Conservation (phyloP, 2,113 vertebrate genomes). For the Thymallus thymallus region DNA sequence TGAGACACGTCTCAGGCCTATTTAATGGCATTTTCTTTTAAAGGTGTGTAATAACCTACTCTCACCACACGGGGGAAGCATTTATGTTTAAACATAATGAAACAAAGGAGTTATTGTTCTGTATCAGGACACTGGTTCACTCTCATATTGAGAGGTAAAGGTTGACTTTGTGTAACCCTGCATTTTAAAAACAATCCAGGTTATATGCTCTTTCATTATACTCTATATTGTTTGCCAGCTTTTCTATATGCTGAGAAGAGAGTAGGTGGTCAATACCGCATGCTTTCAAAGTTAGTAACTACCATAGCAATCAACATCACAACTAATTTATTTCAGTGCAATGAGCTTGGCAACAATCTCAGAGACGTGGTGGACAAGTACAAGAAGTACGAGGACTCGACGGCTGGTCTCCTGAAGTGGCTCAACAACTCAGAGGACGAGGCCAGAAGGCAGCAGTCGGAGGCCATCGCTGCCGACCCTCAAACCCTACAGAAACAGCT, state of each 20-base stretch:
- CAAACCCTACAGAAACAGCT: constrained; percentile 91
- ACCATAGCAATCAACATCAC: too few relatives aligned
- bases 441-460: constrained; percentile 81
- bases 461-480: constrained; percentile 88
- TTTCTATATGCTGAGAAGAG: neutral
- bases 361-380: constrained; percentile 92
- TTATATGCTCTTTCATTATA: neutral
- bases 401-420: constrained; percentile 77
- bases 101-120: neutral
- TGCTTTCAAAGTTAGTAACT: too few relatives aligned
- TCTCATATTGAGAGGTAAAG: too few relatives aligned
- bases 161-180: neutral
- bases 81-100: constrained; percentile 9
- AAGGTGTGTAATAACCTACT: constrained; percentile 13
- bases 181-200: neutral
- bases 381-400: constrained; percentile 86
- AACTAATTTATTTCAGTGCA: constrained; percentile 79
- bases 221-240: neutral
- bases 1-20: neutral
- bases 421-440: constrained; percentile 82
- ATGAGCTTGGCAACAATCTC: constrained; percentile 88
- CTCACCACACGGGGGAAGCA: constrained; percentile 49
- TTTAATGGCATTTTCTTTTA: too few relatives aligned
- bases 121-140: neutral
- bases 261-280: too few relatives aligned